These are phyloP conservation scores for Takifugu rubripes DNA, from an alignment of 2,797 vertebrate species.

Conservation along the genomic window DNA sequence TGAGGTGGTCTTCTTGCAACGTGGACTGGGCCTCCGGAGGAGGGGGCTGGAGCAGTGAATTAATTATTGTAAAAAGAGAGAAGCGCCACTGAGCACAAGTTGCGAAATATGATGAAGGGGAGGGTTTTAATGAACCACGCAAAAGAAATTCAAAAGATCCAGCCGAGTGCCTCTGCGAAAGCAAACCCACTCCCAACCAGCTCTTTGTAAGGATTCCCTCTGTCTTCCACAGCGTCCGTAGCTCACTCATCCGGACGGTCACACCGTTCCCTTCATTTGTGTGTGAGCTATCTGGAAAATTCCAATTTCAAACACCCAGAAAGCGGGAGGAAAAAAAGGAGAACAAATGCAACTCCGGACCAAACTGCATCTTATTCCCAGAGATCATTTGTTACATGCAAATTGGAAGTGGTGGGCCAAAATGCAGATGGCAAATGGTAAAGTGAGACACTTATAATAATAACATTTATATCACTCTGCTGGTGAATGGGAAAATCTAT, in stretches of 20 bases:
- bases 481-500: slow-evolving; percentile 51
- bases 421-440: slow-evolving; percentile 30
- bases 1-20: slow-evolving; percentile 65
- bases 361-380: slow-evolving; percentile 29
- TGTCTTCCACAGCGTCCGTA: no score
- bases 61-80: slow-evolving; percentile 59
- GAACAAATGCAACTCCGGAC: slow-evolving; percentile 37
- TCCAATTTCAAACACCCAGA: slow-evolving; percentile 24
- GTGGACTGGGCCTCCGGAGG: slow-evolving; percentile 51
- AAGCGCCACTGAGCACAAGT: slow-evolving; percentile 33
- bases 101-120: slow-evolving; percentile 18
- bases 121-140: slow-evolving; percentile 23
- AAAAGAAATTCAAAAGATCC: slow-evolving; percentile 14
- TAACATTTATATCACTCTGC: slow-evolving; percentile 52
- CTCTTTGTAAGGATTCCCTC: background rate
- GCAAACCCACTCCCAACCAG: background rate
- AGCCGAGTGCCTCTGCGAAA: background rate
- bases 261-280: slow-evolving; percentile 13
- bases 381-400: slow-evolving; percentile 45
- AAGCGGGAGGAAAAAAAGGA: slow-evolving; percentile 10
- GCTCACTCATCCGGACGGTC: slow-evolving; percentile 3
- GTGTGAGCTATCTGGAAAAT: slow-evolving; percentile 31
- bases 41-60: slow-evolving; percentile 64
- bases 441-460: slow-evolving; percentile 50
- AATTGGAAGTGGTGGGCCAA: slow-evolving; percentile 40